phyloP scores from a whole-genome alignment of 2,797 vertebrate species.

The Holocentrus rufus region DNA sequence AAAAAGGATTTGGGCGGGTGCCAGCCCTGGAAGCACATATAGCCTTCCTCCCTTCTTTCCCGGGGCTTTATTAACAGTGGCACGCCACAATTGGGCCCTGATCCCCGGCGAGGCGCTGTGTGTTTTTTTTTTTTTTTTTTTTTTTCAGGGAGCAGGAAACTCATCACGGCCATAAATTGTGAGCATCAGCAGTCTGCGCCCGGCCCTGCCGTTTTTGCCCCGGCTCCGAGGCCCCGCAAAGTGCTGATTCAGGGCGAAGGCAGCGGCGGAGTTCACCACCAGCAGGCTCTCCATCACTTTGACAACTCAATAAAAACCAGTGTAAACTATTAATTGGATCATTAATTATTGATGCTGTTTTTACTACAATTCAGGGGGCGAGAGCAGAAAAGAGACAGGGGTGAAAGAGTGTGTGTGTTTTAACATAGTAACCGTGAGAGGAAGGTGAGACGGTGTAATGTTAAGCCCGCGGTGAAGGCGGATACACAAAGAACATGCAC shows the following conservation, averaged over 20 bases:
- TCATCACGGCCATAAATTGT: constrained; percentile 78
- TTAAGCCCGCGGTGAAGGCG: constrained; percentile 15
- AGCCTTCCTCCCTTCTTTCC: constrained; percentile 39
- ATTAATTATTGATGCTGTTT: constrained; percentile 89
- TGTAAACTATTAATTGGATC: constrained; percentile 91
- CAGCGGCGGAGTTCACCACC: constrained; percentile 70
- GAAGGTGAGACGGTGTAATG: constrained; percentile 42
- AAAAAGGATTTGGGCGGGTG: constrained; percentile 18
- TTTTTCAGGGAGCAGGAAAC: constrained; percentile 74
- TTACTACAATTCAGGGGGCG: constrained; percentile 78
- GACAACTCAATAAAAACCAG: constrained; percentile 88
- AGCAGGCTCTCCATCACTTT: constrained; percentile 86
- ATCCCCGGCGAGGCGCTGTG: constrained; percentile 61
- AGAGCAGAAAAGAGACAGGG: constrained; percentile 67
- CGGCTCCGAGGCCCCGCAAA: constrained; percentile 67
- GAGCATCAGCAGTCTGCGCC: constrained; percentile 76
- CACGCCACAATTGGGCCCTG: constrained; percentile 66
- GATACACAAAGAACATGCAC: constrained; percentile 10
- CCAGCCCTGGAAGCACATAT: constrained; percentile 27
- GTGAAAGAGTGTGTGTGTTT: constrained; percentile 72
- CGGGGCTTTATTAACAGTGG: constrained; percentile 71
- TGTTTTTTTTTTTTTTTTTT: constrained; percentile 46
- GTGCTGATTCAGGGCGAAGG: constrained; percentile 83
- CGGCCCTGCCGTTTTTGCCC: constrained; percentile 64
- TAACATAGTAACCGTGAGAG: constrained; percentile 59